phyloP scores from a whole-genome alignment of 2,113 vertebrate genomes.

The Zosterops pallidus region DNA sequence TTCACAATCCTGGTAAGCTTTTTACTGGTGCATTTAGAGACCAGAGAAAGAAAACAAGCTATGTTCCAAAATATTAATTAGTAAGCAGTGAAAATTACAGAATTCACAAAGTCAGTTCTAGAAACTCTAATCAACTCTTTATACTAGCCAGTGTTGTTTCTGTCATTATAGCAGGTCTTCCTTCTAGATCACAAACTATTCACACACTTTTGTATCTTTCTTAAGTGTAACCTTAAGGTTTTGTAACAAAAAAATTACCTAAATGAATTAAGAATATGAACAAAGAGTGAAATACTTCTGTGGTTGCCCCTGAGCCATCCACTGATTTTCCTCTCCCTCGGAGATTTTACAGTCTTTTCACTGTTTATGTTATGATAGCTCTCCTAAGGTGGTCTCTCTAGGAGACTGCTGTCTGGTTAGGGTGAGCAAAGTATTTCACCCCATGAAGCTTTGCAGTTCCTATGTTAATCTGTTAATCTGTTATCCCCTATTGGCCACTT shows the following conservation, averaged over 20 bases:
- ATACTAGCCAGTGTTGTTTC: neutral
- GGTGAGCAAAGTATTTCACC: no score
- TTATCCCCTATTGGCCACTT: no score
- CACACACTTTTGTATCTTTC: neutral
- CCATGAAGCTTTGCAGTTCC: no score
- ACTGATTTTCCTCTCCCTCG: no score
- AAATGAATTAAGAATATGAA: neutral
- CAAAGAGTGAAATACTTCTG: neutral
- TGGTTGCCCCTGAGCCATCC: no score
- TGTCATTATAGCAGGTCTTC: neutral
- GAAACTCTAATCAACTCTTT: neutral
- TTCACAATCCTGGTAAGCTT: neutral
- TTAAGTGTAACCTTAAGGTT: neutral
- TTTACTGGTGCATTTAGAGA: neutral
- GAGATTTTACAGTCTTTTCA: no score
- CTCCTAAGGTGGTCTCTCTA: no score
- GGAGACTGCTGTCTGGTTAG: no score
- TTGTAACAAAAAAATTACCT: neutral
- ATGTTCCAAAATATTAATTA: neutral
- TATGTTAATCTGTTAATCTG: no score
- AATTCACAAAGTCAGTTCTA: neutral
- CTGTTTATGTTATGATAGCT: no score
- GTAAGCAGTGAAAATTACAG: neutral
- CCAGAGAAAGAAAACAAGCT: neutral
- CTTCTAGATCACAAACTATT: neutral